phyloP scores from a whole-genome alignment of 2,113 vertebrate genomes.

The Canis aureus region DNA sequence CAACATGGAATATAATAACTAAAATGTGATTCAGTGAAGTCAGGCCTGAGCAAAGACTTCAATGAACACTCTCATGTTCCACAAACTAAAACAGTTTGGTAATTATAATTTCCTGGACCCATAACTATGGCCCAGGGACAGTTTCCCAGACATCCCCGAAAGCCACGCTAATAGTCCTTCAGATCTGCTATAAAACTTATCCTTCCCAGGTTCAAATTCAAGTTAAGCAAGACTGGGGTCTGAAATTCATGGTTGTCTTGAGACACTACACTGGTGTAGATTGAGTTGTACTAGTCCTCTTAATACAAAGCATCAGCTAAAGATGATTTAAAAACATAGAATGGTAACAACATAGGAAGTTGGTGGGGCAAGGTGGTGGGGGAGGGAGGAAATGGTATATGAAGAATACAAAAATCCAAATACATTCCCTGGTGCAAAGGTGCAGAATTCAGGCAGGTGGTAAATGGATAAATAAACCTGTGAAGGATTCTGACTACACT shows the following conservation, averaged over 20 bases:
- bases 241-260: not conserved
- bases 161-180: not conserved
- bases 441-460: not conserved
- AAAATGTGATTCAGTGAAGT: not conserved
- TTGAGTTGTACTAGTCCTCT: not conserved
- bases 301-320: not conserved
- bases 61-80: not conserved
- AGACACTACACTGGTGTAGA: not conserved
- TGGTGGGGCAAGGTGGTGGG: not conserved
- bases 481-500: not conserved
- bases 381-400: not conserved
- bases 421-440: not conserved
- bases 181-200: not conserved
- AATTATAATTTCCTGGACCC: not conserved
- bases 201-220: not conserved
- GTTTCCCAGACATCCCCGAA: not conserved
- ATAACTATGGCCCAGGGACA: not conserved
- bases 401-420: not conserved
- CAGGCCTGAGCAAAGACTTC: not conserved
- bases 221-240: not conserved
- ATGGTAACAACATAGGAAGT: not conserved
- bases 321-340: not conserved
- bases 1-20: not conserved
- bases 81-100: not conserved
- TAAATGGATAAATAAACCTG: not conserved